Base-by-base conservation (phyloP, 2,888 invertebrate genomes). In the Lymantria dispar region DNA sequence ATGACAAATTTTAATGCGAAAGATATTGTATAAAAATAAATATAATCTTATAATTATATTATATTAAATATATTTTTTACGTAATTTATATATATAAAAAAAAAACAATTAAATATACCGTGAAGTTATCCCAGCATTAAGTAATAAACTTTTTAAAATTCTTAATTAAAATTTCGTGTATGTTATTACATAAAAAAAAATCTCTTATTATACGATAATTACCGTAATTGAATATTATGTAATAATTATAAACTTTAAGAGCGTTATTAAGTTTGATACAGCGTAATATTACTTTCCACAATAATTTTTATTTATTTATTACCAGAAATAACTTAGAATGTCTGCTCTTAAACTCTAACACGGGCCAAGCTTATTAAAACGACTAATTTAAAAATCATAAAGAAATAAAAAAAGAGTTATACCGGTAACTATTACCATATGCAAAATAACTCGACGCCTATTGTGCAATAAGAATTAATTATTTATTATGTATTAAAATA, bases 351-450 rank as follows among this genome's bases (percentile, higher is more conserved):
- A 58, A 62, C 49, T 45, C 39, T 29, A 48, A 44, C 47, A 36
- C 50, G 56, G 13, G 22, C 22, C 22, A 8, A 40, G 40, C 59
- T 42, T 64, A 62, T 58, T 62, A 62, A 60, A 54, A 56, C 61
- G 56, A 64, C 64, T 47, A 68, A 58, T 58, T 58, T 50, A 64
- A 63, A 61, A 51, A 58, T 56, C 63, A 60, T 47, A 39, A 47
- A 43, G 52, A 58, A 60, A 49, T 60, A 60, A 45, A 50, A 22
- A 68, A 68, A 64, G 72, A 71, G 72, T 71, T 70, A 72, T 42
- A 68, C 72, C 62, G 66, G 68, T 72, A 65, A 54, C 66, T 54
- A 68, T 63, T 64, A 71, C 68, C 64, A 68, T 64, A 72, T 70
- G 66, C 68, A 57, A 72, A 71, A 63, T 60, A 44, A 51, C 62